Evolutionary conservation across 2,113 vertebrate genomes (phyloP).

Genomic region (Tapirus terrestris): DNA sequence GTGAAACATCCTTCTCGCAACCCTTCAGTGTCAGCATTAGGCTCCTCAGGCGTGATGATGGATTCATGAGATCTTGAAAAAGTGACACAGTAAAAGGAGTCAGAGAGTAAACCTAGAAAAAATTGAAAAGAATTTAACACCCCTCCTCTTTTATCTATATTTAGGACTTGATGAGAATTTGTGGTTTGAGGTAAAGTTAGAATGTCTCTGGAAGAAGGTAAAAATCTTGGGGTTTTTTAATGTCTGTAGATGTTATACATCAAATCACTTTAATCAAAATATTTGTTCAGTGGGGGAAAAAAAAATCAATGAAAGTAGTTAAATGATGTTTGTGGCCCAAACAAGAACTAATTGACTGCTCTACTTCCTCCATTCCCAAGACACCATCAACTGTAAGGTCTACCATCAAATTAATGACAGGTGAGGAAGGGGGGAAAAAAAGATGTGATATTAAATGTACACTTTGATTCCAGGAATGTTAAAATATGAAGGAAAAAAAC

Average conservation of each 20-base stretch:
- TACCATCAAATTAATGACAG: slow-evolving; percentile 12
- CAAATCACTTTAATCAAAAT: slow-evolving; percentile 15
- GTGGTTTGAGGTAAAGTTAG: slow-evolving; percentile 49
- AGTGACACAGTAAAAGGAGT: neutral
- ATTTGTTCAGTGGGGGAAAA: neutral
- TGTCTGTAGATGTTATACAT: neutral
- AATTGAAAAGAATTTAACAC: neutral
- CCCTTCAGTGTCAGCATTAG: neutral
- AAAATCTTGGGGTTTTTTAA: neutral
- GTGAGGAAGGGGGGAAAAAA: neutral
- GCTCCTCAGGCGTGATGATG: neutral
- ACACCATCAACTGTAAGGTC: neutral
- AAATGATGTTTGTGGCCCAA: neutral
- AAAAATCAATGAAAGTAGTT: slow-evolving; percentile 10
- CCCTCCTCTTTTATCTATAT: neutral
- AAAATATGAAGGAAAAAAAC: neutral
- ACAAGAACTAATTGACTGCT: neutral
- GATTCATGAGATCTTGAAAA: neutral
- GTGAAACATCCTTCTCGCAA: neutral
- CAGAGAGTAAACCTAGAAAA: neutral
- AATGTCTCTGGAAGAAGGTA: neutral
- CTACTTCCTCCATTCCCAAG: neutral
- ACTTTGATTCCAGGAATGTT: slow-evolving; percentile 17
- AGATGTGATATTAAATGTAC: neutral
- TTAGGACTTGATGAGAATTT: slow-evolving; percentile 51